phyloP scores from a whole-genome alignment of 2,113 vertebrate genomes.

The Hystrix cristata region DNA sequence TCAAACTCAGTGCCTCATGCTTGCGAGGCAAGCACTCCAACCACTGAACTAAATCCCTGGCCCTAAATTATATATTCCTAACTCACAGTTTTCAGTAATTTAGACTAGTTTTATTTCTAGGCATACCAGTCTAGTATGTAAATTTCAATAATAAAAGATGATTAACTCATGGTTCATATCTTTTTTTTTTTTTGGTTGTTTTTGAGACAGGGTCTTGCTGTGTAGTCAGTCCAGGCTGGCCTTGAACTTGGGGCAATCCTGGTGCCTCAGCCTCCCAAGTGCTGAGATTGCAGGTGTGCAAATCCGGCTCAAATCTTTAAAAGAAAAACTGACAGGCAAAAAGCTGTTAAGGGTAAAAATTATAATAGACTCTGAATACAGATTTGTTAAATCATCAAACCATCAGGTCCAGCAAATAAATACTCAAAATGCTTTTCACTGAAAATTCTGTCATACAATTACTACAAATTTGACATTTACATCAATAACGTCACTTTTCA shows the following conservation, averaged over 20 bases:
- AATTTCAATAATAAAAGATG: constrained; percentile 50
- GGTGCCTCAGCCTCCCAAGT: background rate
- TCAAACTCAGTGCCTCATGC: too few relatives aligned
- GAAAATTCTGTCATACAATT: constrained; percentile 55
- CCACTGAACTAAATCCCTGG: too few relatives aligned
- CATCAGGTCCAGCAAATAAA: constrained; percentile 58
- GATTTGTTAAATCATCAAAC: constrained; percentile 50
- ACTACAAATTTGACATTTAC: constrained; percentile 27
- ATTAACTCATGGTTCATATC: constrained; percentile 40
- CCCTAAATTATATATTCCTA: background rate
- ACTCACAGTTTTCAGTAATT: background rate
- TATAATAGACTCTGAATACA: constrained; percentile 20
- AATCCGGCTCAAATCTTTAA: background rate
- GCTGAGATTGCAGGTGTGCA: background rate
- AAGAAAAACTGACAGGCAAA: constrained; percentile 62
- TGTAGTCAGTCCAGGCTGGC: background rate
- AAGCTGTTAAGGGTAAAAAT: background rate
- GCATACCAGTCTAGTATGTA: background rate
- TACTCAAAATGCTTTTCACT: constrained; percentile 36
- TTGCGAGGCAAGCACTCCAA: too few relatives aligned
- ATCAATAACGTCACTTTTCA: constrained; percentile 10
- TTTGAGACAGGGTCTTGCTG: background rate
- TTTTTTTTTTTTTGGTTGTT: background rate
- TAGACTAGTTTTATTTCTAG: constrained; percentile 27
- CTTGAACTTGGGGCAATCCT: background rate